Base-by-base conservation (phyloP, 1,140 invertebrate species). In the Carposina sasakii region DNA sequence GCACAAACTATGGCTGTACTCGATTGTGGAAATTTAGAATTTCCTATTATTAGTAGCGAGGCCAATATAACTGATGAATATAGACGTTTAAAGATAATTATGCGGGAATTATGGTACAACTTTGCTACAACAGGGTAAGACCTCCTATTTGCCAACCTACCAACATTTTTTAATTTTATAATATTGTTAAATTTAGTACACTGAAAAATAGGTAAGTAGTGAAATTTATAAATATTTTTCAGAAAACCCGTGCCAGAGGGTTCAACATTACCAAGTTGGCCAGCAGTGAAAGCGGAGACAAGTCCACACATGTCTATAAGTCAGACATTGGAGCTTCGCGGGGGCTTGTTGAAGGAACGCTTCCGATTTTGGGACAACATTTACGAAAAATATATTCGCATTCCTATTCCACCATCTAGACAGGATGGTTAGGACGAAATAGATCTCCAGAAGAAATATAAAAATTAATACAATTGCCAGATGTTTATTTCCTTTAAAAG, bases 91-190 rank as follows among this genome's bases (percentile, higher is more conserved):
- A 64, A 60, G 26, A 26, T 33, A 5, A 33, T 49, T 9, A 49
- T 67, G 36, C 46, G 60, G 42, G 49, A 64, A 20, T 19, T 73
- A 16, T 73, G 66, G 68, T 4, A 49, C 2, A 71, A 62, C 22
- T 76, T 76, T 49, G 60, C 73, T 22, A 64, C 23, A 40, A 65
- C 62, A 10, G 63, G 70, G 72, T 73, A 46, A 52, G 61, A 8
- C 16, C 15, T 8, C 6, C 16, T 15, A 36, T 36, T 36, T 36
- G 6, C 15, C 15, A 13, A 6, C 8, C 5, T 41, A 21, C 8
- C 21, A 3, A 41, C 10, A 20, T 6, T 41, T 28, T 28, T 28
- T 28, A 28, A 12, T 28, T 28, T 6, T 28, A 28, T 6, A 12
- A 12, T 28, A 12, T 28, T 6, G 24, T 28, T 28, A n/a, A n/a